A percentile compares a stretch with the other conserved stretches of the same genome.
Conservation (phyloP, 2,113 vertebrate genomes). For the Polypterus bichir region DNA sequence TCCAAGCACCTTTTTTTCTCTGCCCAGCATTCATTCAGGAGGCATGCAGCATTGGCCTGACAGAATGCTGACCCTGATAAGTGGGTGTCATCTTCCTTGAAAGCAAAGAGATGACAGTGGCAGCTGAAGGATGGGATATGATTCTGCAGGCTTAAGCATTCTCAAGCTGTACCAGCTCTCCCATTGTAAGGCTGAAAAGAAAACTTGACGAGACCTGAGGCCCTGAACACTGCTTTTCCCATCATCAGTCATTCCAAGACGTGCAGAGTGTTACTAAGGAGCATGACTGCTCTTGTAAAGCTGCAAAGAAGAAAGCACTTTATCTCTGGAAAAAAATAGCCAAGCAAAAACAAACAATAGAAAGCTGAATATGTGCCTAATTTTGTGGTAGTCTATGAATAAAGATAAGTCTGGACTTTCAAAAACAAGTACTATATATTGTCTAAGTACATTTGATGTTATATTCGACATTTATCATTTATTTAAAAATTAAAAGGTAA, state of each 20-base stretch:
- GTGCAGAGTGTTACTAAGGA: conserved; percentile 8
- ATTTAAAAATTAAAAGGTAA: too few relatives aligned
- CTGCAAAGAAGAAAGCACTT: conserved; percentile 1
- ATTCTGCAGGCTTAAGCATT: conserved; percentile 3
- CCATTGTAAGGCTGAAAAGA: conserved; percentile 9
- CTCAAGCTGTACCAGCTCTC: conserved; percentile 1
- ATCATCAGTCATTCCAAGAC: conserved; percentile 13
- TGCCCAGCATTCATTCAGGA: conserved; percentile 6
- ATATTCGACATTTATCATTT: too few relatives aligned
- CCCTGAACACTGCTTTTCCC: conserved; percentile 1
- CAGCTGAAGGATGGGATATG: background rate
- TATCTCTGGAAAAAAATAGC: background rate
- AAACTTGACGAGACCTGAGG: background rate
- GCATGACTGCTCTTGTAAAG: background rate
- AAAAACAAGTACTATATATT: too few relatives aligned
- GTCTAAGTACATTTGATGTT: too few relatives aligned
- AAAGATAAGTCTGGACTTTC: too few relatives aligned
- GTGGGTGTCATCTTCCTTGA: conserved; percentile 1
- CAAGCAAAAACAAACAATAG: too few relatives aligned
- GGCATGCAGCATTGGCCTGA: conserved; percentile 6
- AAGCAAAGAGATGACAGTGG: background rate
- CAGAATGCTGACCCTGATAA: conserved; percentile 19
- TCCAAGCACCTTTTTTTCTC: conserved; percentile 16
- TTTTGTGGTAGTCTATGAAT: too few relatives aligned
- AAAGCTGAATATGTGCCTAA: too few relatives aligned